Evolutionary conservation across 2,797 vertebrate genomes (phyloP).

Genomic region (Spea hammondii): DNA sequence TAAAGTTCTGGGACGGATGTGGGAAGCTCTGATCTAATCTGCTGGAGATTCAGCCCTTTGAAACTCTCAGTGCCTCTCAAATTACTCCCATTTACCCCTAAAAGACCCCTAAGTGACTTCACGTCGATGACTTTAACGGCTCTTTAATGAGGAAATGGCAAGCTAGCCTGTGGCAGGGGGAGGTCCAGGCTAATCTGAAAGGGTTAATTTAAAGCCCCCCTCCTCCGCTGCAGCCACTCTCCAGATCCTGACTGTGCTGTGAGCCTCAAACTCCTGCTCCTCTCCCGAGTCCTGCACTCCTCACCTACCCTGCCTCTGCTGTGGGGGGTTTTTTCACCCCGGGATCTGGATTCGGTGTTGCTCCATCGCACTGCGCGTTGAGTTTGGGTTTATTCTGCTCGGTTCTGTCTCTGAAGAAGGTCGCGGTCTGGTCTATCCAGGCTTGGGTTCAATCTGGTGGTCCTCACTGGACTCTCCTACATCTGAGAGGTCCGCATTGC

Average conservation of each 20-base stretch:
- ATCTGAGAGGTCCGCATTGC: not conserved
- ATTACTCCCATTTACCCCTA: conserved; percentile 38
- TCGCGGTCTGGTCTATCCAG: not conserved
- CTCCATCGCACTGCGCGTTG: not conserved
- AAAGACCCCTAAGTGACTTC: conserved; percentile 33
- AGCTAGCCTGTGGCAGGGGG: conserved; percentile 28
- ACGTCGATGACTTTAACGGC: conserved; percentile 41
- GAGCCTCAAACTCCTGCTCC: conserved; percentile 8
- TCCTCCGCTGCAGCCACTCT: conserved; percentile 34
- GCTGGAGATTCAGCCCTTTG: conserved; percentile 29
- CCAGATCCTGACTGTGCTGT: conserved; percentile 18
- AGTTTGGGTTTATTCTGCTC: not conserved
- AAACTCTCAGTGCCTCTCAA: conserved; percentile 30
- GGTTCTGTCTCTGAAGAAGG: not conserved
- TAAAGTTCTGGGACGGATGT: conserved; percentile 36
- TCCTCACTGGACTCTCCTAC: conserved; percentile 10
- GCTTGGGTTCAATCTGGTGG: not conserved
- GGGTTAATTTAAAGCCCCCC: conserved; percentile 47
- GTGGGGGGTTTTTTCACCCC: not conserved
- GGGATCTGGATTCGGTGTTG: not conserved
- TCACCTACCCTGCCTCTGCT: conserved; percentile 5
- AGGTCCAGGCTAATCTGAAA: conserved; percentile 27
- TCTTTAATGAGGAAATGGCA: conserved; percentile 40
- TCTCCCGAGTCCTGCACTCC: conserved; percentile 1
- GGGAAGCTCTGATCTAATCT: conserved; percentile 48